Percentiles rank a stretch among this genome's conserved stretches.
These are phyloP conservation scores for Hemibagrus guttatus DNA, from an alignment of 2,797 vertebrate species.

Conservation along the genomic window DNA sequence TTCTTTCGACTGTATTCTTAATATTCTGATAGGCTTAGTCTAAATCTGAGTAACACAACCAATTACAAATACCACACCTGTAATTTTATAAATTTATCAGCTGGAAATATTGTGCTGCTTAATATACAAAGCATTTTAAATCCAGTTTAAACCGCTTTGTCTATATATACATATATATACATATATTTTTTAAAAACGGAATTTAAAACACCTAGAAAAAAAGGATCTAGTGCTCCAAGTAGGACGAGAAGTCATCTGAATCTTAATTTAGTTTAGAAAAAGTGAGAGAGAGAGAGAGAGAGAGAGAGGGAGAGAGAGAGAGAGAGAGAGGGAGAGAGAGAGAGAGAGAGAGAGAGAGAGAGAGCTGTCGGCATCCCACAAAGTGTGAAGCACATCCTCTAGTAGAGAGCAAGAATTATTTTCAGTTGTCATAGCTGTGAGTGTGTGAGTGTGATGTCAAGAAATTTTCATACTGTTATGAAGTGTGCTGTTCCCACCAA, in stretches of 20 bases:
- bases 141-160: not conserved
- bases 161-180: too few species aligned
- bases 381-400: slow-evolving; percentile 29
- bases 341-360: not conserved
- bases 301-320: not conserved
- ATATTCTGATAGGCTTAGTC: not conserved
- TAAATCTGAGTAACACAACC: not conserved
- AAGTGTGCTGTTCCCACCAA: not conserved
- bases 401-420: slow-evolving; percentile 22
- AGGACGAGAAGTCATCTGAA: slow-evolving; percentile 29
- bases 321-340: not conserved
- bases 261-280: slow-evolving; percentile 25
- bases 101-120: not conserved
- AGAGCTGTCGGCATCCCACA: slow-evolving; percentile 17
- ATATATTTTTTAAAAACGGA: too few species aligned
- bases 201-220: slow-evolving; percentile 1
- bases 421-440: slow-evolving; percentile 37
- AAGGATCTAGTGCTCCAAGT: slow-evolving; percentile 24
- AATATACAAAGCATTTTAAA: not conserved
- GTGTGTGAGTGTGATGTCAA: slow-evolving; percentile 19
- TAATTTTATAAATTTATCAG: not conserved
- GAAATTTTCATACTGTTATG: slow-evolving; percentile 22
- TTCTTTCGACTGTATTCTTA: not conserved
- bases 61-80: not conserved
- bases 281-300: not conserved